Evolutionary conservation across 2,797 vertebrate genomes (phyloP).

Genomic region (Anguilla megastoma): DNA sequence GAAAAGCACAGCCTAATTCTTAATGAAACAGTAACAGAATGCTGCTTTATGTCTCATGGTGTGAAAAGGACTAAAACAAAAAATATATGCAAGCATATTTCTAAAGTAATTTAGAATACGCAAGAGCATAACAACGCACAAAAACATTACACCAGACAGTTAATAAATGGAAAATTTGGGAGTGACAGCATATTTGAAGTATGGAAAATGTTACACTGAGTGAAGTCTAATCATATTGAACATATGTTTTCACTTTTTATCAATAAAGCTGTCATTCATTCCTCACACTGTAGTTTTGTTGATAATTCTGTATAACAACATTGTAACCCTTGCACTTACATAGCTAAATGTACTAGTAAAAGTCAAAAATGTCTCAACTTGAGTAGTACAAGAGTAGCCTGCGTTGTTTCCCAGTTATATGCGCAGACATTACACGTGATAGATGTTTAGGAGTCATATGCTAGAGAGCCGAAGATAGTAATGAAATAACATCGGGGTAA

Average conservation of each 20-base stretch:
- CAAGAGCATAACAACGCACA: neutral
- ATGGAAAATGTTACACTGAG: neutral
- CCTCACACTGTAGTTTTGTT: neutral
- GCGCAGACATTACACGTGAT: neutral
- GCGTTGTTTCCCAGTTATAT: neutral
- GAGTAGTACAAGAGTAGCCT: no score
- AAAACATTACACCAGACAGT: neutral
- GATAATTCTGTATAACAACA: neutral
- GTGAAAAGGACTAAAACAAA: neutral
- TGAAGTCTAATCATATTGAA: neutral
- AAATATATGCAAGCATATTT: neutral
- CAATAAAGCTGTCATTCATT: neutral
- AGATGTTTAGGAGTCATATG: neutral
- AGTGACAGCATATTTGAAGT: neutral
- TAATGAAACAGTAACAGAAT: neutral
- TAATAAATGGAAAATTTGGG: neutral
- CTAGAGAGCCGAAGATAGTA: neutral
- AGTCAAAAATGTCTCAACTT: neutral
- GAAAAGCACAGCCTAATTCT: neutral
- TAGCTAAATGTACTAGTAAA: no score
- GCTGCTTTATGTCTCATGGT: neutral
- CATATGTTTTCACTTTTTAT: neutral
- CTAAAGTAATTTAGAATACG: neutral
- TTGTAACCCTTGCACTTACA: no score
- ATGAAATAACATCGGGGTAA: neutral